These are phyloP conservation scores for Pristis pectinata DNA, from an alignment of 2,797 vertebrate species.

Conservation along the genomic window DNA sequence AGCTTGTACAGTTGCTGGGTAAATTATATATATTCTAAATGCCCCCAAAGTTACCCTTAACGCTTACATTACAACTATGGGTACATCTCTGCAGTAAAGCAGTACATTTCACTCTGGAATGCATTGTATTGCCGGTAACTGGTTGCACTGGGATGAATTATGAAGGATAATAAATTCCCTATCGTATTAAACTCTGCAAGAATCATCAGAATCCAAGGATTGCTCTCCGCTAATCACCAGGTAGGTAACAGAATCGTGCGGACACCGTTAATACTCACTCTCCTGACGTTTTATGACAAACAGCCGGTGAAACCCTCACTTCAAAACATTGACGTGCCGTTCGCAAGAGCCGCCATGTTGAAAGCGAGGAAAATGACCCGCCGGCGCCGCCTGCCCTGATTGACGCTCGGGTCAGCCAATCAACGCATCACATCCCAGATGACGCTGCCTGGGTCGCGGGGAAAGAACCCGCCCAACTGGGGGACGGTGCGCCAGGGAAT, in stretches of 20 bases:
- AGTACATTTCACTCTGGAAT: neutral
- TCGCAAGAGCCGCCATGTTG: neutral
- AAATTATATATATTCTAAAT: no score
- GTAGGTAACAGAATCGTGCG: no score
- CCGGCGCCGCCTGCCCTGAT: neutral
- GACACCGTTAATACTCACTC: neutral
- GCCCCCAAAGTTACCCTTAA: neutral
- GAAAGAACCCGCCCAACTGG: no score
- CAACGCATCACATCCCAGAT: neutral
- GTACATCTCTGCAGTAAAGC: neutral
- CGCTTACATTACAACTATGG: neutral
- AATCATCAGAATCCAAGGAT: neutral
- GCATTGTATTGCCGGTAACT: neutral
- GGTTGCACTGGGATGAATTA: neutral
- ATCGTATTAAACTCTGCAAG: neutral
- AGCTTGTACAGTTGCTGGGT: no score
- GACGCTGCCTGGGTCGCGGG: neutral
- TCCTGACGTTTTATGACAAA: neutral
- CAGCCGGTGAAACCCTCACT: neutral
- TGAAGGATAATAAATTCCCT: neutral
- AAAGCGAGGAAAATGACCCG: neutral
- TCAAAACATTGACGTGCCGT: neutral
- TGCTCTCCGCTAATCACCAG: no score
- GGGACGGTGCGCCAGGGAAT: neutral
- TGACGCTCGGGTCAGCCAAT: neutral